A percentile compares a stretch with the other conserved stretches of the same genome.
These are phyloP conservation scores for Drosophila vallismaia DNA, from an alignment of 2,888 invertebrate species.

Conservation along the genomic window DNA sequence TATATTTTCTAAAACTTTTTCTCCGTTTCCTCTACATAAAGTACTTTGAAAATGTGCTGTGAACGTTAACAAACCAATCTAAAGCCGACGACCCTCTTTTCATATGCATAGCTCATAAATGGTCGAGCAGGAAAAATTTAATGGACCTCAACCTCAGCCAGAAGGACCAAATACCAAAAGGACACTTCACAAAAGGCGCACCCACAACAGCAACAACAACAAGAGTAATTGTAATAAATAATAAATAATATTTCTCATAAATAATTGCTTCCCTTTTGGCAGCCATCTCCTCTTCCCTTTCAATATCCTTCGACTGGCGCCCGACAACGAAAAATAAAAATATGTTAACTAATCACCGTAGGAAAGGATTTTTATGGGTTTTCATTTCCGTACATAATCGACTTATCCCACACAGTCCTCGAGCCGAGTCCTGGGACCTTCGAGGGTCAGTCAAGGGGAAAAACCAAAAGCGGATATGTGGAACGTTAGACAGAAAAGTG, in stretches of 20 bases:
- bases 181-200: slow-evolving; percentile 33
- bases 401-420: slow-evolving; percentile 53
- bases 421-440: slow-evolving; percentile 17
- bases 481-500: slow-evolving; percentile 73
- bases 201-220: slow-evolving; percentile 61
- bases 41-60: slow-evolving; percentile 17
- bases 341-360: slow-evolving; percentile 83
- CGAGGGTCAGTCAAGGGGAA: slow-evolving; percentile 85
- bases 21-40: slow-evolving; percentile 2
- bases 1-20: no score
- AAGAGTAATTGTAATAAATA: slow-evolving; percentile 65
- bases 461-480: slow-evolving; percentile 83
- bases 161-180: slow-evolving; percentile 19
- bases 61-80: slow-evolving; percentile 29
- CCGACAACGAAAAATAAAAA: slow-evolving; percentile 77
- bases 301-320: slow-evolving; percentile 26
- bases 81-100: slow-evolving; percentile 41
- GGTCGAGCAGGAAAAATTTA: slow-evolving; percentile 52
- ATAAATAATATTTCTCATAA: slow-evolving; percentile 83
- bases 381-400: slow-evolving; percentile 82
- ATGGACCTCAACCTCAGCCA: slow-evolving; percentile 63
- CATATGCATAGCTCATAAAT: slow-evolving; percentile 65
- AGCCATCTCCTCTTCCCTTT: slow-evolving; percentile 14
- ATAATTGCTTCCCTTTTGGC: slow-evolving; percentile 81
- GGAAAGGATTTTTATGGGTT: slow-evolving; percentile 84